Percentiles rank a stretch among this genome's conserved stretches.
These are phyloP conservation scores for Melanaphis sacchari DNA, from an alignment of 1,140 invertebrate genomes.

Conservation along the genomic window DNA sequence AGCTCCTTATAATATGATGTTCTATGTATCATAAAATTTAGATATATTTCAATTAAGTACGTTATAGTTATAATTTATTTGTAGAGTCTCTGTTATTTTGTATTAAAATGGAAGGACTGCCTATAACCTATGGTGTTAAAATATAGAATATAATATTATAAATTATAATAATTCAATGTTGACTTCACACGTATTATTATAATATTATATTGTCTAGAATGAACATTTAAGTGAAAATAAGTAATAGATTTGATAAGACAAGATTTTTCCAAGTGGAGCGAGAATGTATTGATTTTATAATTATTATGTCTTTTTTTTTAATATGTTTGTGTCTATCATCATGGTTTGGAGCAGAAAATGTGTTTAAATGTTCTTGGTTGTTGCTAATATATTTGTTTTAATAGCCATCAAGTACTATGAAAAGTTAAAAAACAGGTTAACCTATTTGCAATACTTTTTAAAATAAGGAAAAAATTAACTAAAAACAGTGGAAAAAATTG, in stretches of 20 bases:
- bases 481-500: background rate
- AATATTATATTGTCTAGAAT: background rate
- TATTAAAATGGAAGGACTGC: background rate
- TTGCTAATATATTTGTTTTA: background rate
- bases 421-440: background rate
- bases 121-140: too few species aligned
- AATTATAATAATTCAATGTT: background rate
- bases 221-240: background rate
- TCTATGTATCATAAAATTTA: background rate
- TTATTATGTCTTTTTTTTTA: background rate
- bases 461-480: background rate
- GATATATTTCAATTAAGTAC: background rate
- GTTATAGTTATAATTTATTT: background rate
- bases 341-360: background rate
- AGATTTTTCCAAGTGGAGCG: background rate
- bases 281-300: background rate
- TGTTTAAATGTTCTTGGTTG: background rate
- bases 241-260: background rate
- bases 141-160: background rate
- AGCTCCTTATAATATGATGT: background rate
- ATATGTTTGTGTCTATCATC: background rate
- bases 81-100: background rate
- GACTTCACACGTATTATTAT: background rate
- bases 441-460: background rate
- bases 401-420: background rate